Base-by-base conservation (phyloP, 2,797 vertebrate genomes). In the Sebastiscus tertius region DNA sequence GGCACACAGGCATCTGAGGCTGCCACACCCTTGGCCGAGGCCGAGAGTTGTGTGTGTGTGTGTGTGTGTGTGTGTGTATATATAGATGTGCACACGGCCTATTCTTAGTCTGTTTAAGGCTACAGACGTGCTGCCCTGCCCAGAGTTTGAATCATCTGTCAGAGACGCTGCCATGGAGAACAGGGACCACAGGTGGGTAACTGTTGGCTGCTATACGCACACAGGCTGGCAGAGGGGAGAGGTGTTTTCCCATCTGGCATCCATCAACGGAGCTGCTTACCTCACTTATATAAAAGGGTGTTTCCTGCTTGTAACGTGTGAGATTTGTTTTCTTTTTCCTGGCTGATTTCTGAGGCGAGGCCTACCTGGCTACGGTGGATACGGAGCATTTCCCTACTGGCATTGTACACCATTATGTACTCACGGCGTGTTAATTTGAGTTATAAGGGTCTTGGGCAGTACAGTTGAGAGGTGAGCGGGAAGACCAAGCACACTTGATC, bases 181-280 rank as follows among this genome's bases (percentile, higher is more conserved):
- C 55, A 69, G 59, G 26, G 60, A 66, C 22, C 65, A 79, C 64
- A 85, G 89, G 83, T 85, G 39, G 68, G 66, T 72, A 61, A 71
- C 60, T 54, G 29, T 62, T 83, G 82, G 90, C 82, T 66, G 68
- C 63, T 60, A 7, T 63, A 33, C 61, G 71, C 72, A 60, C 72
- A 60, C 39, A 59, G 61, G 13, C 83, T 83, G 86, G 84, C 87
- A 87, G 24, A 59, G 29, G 16, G 22, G 24, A 84, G 78, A 85
- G 90, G 93, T 93, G 84, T 87, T 94, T 94, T 95, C 89, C 93
- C 75, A 85, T 80, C 84, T 92, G 90, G 89, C 91, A 90, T 65
- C 31, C 29, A 70, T 81, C 73, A 73, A 34, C 33, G 72, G 81
- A 87, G 86, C 72, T 56, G 80, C 77, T 91, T 72, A 87, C 77